Evolutionary conservation across 2,888 invertebrate species (phyloP).

Genomic region (Dorcus hopei): DNA sequence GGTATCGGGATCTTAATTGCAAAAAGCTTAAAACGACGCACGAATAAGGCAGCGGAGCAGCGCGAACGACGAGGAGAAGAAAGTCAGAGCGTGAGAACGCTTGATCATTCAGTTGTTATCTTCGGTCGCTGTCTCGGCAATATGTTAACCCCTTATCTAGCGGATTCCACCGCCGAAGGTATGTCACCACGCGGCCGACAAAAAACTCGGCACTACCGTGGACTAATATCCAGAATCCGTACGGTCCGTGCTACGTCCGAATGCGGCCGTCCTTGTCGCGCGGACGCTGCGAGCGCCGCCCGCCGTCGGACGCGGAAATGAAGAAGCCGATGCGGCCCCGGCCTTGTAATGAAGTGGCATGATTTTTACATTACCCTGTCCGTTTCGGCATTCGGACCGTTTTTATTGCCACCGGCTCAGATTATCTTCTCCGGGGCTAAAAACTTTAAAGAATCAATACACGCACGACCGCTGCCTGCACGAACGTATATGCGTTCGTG

Average conservation of each 20-base stretch:
- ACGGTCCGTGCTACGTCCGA: slow-evolving; percentile 17
- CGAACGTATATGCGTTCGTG: too few relatives aligned
- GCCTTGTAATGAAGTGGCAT: slow-evolving; percentile 34
- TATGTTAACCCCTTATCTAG: slow-evolving; percentile 49
- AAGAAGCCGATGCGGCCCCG: neutral
- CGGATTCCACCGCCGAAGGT: slow-evolving; percentile 45
- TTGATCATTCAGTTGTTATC: slow-evolving; percentile 42
- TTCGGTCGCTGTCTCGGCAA: slow-evolving; percentile 43
- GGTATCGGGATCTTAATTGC: slow-evolving; percentile 4
- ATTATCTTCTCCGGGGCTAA: neutral
- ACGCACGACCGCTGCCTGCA: too few relatives aligned
- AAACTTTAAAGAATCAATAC: too few relatives aligned
- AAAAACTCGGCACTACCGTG: slow-evolving; percentile 44
- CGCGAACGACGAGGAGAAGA: slow-evolving; percentile 8
- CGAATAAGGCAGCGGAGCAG: slow-evolving; percentile 4
- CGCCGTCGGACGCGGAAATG: slow-evolving; percentile 4
- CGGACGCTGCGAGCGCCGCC: neutral
- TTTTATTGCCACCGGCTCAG: slow-evolving; percentile 19
- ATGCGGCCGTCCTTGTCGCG: neutral
- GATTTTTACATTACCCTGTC: slow-evolving; percentile 29
- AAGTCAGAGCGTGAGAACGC: slow-evolving; percentile 42
- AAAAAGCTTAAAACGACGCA: slow-evolving; percentile 12
- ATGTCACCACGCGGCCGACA: slow-evolving; percentile 45
- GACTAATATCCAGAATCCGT: slow-evolving; percentile 36
- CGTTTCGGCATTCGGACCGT: slow-evolving; percentile 14